Percentiles rank a stretch among this genome's conserved stretches.
Conservation (phyloP, 2,797 vertebrate genomes). For the Eulemur rubriventer region DNA sequence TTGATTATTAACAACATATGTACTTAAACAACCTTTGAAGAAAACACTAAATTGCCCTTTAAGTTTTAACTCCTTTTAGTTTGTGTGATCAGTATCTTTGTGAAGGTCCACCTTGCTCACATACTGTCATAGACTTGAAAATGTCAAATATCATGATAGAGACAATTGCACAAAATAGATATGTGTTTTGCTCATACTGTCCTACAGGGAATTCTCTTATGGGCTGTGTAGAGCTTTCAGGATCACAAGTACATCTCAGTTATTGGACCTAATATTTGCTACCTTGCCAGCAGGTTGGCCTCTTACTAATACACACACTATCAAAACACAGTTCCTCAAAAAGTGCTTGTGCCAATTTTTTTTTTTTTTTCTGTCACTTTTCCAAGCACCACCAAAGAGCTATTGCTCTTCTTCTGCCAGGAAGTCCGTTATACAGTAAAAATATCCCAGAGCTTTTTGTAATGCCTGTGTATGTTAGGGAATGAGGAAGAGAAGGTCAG, state of each 20-base stretch:
- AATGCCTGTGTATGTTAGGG: no score
- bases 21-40: background rate
- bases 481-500: background rate
- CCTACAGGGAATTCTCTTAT: background rate
- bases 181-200: background rate
- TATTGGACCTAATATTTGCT: conserved; percentile 23
- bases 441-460: background rate
- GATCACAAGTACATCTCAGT: background rate
- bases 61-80: background rate
- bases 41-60: background rate
- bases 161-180: background rate
- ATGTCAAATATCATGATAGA: conserved; percentile 7
- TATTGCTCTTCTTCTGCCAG: background rate
- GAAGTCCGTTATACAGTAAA: conserved; percentile 42
- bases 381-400: background rate
- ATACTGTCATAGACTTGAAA: background rate
- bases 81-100: background rate
- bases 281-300: conserved; percentile 22
- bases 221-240: background rate
- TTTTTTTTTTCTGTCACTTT: background rate
- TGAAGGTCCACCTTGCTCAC: background rate
- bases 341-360: background rate
- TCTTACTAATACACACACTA: background rate
- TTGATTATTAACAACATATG: background rate
- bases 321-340: conserved; percentile 41